Conservation (phyloP, 2,113 vertebrate species). For the Zeus faber region DNA sequence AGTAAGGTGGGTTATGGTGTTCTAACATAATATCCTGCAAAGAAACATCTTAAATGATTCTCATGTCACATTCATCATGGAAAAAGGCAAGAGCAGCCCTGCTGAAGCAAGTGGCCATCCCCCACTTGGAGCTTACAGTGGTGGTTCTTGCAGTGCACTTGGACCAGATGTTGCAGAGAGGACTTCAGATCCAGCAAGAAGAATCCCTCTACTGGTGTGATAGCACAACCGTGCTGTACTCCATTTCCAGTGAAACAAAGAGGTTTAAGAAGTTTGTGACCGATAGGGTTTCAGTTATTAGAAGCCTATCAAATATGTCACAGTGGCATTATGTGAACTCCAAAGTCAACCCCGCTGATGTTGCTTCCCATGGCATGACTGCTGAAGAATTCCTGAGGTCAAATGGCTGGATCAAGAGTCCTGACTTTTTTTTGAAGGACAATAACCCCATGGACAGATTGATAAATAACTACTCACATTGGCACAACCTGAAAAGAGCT, state of each 20-base stretch:
- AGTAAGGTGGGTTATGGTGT: constrained; percentile 4
- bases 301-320: neutral
- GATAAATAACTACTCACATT: constrained; percentile 2
- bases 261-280: constrained; percentile 9
- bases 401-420: neutral
- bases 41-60: too few relatives aligned
- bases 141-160: neutral
- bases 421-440: neutral
- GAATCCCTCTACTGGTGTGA: constrained; percentile 9
- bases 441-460: neutral
- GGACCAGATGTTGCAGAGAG: neutral
- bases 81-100: constrained; percentile 6
- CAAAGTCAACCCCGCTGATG: neutral
- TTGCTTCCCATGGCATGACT: neutral
- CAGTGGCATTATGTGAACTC: neutral
- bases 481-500: neutral
- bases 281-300: neutral
- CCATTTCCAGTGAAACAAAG: constrained; percentile 1
- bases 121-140: constrained; percentile 1
- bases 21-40: neutral
- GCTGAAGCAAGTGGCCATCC: constrained; percentile 1
- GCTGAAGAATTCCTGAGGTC: neutral
- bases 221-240: constrained; percentile 10
- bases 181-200: neutral
- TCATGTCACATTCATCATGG: neutral